Percentiles rank a stretch among this genome's conserved stretches.
Evolutionary conservation across 2,797 vertebrate genomes (phyloP).

Genomic region (Pampus argenteus): DNA sequence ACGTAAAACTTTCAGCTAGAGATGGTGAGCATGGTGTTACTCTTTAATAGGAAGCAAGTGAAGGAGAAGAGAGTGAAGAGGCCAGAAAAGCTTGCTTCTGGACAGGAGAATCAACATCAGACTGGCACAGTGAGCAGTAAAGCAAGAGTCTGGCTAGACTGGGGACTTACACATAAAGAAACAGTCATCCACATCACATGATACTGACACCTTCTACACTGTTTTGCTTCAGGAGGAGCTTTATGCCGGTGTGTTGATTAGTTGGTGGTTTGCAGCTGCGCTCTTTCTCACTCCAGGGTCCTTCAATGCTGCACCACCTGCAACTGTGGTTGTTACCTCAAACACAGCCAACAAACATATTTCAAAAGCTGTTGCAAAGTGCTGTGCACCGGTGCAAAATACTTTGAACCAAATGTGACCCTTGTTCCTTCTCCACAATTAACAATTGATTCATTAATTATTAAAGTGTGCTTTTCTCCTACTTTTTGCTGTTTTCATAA

Average conservation of each 20-base stretch:
- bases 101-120: background rate
- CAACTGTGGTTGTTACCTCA: conserved; percentile 13
- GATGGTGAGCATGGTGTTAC: too few species aligned
- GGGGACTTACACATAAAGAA: background rate
- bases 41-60: background rate
- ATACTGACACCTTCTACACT: conserved; percentile 11
- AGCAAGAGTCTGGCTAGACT: too few species aligned
- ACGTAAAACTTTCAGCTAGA: too few species aligned
- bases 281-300: conserved; percentile 8
- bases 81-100: background rate
- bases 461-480: background rate
- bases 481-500: too few species aligned
- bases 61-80: background rate
- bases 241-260: conserved; percentile 10
- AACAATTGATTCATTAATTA: too few species aligned
- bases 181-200: background rate
- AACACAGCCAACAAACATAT: background rate
- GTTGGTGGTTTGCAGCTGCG: conserved; percentile 6
- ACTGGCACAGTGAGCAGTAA: conserved; percentile 19
- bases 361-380: conserved; percentile 9
- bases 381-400: background rate
- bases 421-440: background rate
- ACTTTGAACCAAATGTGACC: too few species aligned
- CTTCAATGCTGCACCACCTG: background rate
- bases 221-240: conserved; percentile 15